Base-by-base conservation (phyloP, 2,888 invertebrate species). In the Iselma pallidipennis region DNA sequence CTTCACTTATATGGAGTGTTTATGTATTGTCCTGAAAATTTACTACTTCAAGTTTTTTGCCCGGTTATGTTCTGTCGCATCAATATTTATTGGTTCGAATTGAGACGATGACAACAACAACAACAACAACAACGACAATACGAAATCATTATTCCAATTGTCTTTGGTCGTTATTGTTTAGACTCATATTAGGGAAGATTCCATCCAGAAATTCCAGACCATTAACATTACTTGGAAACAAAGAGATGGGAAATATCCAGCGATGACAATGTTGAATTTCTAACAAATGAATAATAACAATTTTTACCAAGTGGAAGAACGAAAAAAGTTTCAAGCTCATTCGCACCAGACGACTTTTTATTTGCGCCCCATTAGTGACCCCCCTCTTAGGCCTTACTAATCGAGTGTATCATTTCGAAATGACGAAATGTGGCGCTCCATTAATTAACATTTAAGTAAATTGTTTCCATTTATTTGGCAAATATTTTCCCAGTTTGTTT, bases 1-100 rank as follows among this genome's bases (percentile, higher is more conserved):
- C 70, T 70, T 61, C 66, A 67, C 64, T 67, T 69, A 65, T 67
- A 69, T 69, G 67, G 65, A 69, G 69, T 69, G 69, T 67, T 69
- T 69, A 69, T 66, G 62, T 57, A 67, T 65, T 62, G 61, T 65
- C 53, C 59, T 57, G 61, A 51, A 65, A 65, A 48, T 55, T 55
- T 55, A 55, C 31, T 54, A 51, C 51, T 51, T 51, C 51, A 31
- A 51, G 12, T 29, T 25, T 42, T 42, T 42, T 5, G 10, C 28
- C 5, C 26, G 9, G 12, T 2, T 31, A 31, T n/a, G n/a, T n/a
- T 28, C 12, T 28, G n/a, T 12, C 12, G 29, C 29, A 51, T 51
- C 51, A 31, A 31, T 51, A 31, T 21, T 28, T 28, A 51, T 28
- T 51, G 50, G 12, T 9, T n/a, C 7, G 50, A 50, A 51, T 29